Conservation (phyloP, 1,140 invertebrate species). For the Phymorhynchus buccinoides region DNA sequence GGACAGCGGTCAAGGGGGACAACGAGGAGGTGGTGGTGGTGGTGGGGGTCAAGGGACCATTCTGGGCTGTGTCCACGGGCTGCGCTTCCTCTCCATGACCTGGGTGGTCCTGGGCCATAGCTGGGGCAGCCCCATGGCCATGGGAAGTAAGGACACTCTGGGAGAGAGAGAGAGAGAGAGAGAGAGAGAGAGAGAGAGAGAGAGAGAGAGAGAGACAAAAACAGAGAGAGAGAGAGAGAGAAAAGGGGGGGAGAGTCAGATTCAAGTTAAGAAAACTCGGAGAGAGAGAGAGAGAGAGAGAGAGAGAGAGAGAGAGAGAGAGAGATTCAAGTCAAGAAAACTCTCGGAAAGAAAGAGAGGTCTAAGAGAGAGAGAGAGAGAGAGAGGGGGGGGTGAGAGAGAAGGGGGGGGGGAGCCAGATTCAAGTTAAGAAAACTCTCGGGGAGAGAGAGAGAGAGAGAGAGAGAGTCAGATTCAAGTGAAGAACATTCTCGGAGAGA, state of each 20-base stretch:
- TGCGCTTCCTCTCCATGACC: conserved; percentile 85
- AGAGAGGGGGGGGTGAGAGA: not conserved
- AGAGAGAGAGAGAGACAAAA: too few relatives aligned
- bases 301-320: not conserved
- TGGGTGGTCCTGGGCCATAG: conserved; percentile 95
- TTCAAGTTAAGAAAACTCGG: too few relatives aligned
- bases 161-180: too few relatives aligned
- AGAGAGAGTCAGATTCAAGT: not conserved
- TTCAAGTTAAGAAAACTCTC: too few relatives aligned
- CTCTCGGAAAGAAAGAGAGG: too few relatives aligned
- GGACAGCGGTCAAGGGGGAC: conserved; percentile 40
- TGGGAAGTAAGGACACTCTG: not conserved
- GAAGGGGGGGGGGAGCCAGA: not conserved
- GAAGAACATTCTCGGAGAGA: too few relatives aligned
- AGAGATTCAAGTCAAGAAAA: too few relatives aligned
- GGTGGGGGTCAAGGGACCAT: too few relatives aligned
- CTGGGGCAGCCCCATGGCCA: conserved; percentile 10
- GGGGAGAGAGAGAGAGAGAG: too few relatives aligned
- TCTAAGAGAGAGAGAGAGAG: too few relatives aligned
- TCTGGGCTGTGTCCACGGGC: conserved; percentile 59
- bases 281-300: not conserved
- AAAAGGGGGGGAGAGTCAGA: too few relatives aligned
- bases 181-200: not conserved
- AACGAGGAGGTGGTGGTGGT: conserved; percentile 29
- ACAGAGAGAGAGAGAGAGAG: too few relatives aligned